A percentile compares a stretch with the other conserved stretches of the same genome.
Conservation (phyloP, 2,797 vertebrate genomes). For the Spinibarbus caldwelli region DNA sequence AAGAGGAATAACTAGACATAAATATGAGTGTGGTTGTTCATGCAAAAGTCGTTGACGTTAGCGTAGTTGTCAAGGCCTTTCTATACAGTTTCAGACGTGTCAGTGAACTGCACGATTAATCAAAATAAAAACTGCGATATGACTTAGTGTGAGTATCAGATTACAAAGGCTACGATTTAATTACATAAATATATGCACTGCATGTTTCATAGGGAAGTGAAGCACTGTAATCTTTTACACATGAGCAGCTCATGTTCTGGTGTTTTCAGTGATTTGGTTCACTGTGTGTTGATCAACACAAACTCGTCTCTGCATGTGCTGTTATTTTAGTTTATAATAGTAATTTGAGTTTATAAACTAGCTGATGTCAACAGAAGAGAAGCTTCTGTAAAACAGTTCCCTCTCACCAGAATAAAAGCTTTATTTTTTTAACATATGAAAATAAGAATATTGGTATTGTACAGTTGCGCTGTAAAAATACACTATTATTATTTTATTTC, state of each 20-base stretch:
- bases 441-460: no score
- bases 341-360: no score
- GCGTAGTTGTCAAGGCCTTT: not conserved
- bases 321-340: not conserved
- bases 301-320: not conserved
- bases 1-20: not conserved
- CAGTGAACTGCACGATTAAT: not conserved
- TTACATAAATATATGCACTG: not conserved
- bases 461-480: no score
- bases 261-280: not conserved
- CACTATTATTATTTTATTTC: not conserved
- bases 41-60: not conserved
- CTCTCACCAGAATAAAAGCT: not conserved
- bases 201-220: not conserved
- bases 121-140: not conserved
- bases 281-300: not conserved
- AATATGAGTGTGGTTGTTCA: not conserved
- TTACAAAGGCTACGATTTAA: not conserved
- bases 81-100: not conserved
- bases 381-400: no score
- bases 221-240: not conserved
- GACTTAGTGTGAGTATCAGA: not conserved
- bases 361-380: no score
- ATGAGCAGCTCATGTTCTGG: not conserved
- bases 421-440: not conserved